Conservation (phyloP, 2,888 invertebrate species). For the Rosalia funebris region DNA sequence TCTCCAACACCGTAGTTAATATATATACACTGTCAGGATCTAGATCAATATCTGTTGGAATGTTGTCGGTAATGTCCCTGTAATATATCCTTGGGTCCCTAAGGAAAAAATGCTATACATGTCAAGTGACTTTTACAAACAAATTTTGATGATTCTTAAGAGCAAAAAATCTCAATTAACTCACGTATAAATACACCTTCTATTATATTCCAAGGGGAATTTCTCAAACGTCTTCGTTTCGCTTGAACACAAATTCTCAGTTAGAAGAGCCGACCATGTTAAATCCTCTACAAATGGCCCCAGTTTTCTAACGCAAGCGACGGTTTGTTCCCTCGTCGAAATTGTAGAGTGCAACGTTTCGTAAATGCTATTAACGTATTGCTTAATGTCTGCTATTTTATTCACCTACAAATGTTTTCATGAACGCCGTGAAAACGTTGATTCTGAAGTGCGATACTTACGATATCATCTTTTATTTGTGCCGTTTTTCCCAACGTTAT, state of each 20-base stretch:
- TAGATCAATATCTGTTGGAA: slow-evolving; percentile 37
- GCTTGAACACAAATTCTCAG: slow-evolving; percentile 30
- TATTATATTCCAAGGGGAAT: slow-evolving; percentile 47
- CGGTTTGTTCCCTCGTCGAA: slow-evolving; percentile 33
- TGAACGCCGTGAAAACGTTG: too few species aligned
- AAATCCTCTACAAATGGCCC: slow-evolving; percentile 38
- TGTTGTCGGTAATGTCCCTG: slow-evolving; percentile 38
- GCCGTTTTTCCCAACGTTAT: slow-evolving; percentile 28
- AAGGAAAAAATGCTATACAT: not conserved
- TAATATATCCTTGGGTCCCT: slow-evolving; percentile 39
- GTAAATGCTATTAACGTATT: slow-evolving; percentile 29
- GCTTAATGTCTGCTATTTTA: slow-evolving; percentile 33
- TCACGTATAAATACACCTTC: slow-evolving; percentile 42
- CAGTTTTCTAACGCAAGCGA: slow-evolving; percentile 37
- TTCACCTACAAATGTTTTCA: slow-evolving; percentile 19
- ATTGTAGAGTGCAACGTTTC: slow-evolving; percentile 31
- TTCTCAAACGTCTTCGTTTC: slow-evolving; percentile 43
- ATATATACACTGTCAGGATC: slow-evolving; percentile 36
- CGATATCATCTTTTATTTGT: slow-evolving; percentile 39
- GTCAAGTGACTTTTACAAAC: not conserved
- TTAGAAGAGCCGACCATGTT: slow-evolving; percentile 40
- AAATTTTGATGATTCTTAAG: not conserved
- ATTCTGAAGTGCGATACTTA: slow-evolving; percentile 34
- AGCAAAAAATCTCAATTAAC: slow-evolving; percentile 22
- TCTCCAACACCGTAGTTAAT: slow-evolving; percentile 40